Evolutionary conservation across 2,113 vertebrate species (phyloP).

Genomic region (Neopipo cinnamomea): DNA sequence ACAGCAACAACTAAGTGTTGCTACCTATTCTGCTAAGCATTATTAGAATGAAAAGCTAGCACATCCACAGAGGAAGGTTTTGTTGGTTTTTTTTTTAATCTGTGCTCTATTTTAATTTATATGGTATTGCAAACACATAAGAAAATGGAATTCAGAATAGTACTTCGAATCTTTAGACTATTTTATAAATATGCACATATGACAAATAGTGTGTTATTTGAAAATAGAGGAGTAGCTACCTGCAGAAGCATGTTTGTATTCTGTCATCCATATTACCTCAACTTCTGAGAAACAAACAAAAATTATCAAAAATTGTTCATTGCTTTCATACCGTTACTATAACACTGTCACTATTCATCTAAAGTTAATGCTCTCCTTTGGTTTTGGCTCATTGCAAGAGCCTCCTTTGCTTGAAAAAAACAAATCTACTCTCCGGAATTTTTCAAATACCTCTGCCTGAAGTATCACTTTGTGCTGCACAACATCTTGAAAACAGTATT

Average conservation of each 20-base stretch:
- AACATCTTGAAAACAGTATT: not conserved
- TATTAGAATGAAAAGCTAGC: not conserved
- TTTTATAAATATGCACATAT: not conserved
- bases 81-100: not conserved
- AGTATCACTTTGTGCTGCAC: not conserved
- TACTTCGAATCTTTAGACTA: not conserved
- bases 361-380: not conserved
- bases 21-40: not conserved
- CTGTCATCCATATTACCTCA: conserved; percentile 45
- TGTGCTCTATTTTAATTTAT: not conserved
- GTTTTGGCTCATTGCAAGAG: not conserved
- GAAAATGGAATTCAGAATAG: not conserved
- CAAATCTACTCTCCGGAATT: not conserved
- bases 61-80: not conserved
- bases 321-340: not conserved
- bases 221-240: conserved; percentile 20
- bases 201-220: not conserved
- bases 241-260: conserved; percentile 52
- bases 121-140: not conserved
- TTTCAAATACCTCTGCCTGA: not conserved
- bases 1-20: not conserved
- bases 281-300: conserved; percentile 40
- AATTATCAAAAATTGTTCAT: not conserved
- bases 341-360: not conserved
- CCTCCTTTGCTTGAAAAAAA: not conserved